Percentiles rank a stretch among this genome's conserved stretches.
Conservation (phyloP, 1,140 invertebrate genomes). For the Bombus difficillimus region DNA sequence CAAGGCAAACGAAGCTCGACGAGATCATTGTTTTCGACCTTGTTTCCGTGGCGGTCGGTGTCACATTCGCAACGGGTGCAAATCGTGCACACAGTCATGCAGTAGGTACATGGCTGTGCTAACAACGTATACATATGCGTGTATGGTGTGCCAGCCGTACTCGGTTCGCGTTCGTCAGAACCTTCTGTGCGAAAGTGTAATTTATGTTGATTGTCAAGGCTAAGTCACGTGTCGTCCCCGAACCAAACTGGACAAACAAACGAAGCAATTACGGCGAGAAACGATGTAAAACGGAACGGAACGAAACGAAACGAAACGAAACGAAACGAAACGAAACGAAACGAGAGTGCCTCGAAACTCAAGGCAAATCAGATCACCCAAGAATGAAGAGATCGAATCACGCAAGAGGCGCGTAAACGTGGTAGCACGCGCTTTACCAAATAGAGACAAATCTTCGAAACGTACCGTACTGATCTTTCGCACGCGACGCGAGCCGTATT, state of each 20-base stretch:
- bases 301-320: neutral
- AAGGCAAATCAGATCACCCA: constrained; percentile 10
- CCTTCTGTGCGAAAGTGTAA: constrained; percentile 36
- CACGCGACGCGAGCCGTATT: constrained; percentile 81
- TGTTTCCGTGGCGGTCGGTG: constrained; percentile 41
- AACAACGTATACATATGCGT: neutral
- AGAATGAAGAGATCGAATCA: neutral
- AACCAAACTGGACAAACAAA: neutral
- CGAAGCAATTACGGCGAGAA: neutral
- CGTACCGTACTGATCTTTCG: constrained; percentile 82
- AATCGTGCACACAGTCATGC: constrained; percentile 2
- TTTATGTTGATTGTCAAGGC: constrained; percentile 57
- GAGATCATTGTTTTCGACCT: constrained; percentile 55
- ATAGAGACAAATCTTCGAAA: constrained; percentile 44
- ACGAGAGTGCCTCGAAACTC: neutral
- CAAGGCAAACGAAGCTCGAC: constrained; percentile 40
- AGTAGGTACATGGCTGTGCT: neutral
- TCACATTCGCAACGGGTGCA: constrained; percentile 27
- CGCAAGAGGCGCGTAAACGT: neutral
- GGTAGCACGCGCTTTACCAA: neutral
- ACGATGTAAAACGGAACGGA: constrained; percentile 1
- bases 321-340: neutral
- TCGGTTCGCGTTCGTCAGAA: constrained; percentile 5
- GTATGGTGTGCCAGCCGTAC: neutral
- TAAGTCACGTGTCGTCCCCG: constrained; percentile 55